Base-by-base conservation (phyloP, 2,888 invertebrate species). In the Agriopis leucophaearia region DNA sequence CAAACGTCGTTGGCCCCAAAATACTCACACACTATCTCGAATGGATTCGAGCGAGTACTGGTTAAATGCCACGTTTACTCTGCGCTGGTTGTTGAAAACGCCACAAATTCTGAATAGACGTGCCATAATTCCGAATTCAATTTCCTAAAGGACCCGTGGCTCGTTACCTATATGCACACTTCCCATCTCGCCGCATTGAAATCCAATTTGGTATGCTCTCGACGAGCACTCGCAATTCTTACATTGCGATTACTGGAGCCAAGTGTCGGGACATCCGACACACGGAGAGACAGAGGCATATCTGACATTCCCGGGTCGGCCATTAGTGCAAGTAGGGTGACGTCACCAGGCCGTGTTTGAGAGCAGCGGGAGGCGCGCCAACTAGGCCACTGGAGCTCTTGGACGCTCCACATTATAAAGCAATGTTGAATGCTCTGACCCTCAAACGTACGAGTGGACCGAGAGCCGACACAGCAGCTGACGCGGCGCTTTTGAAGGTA, bases 311-410 rank as follows among this genome's bases (percentile, higher is more conserved):
- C 65, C 70, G 74, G 76, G 69, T 78, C 76, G 78, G 78, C 87
- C 86, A 87, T 85, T 87, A 87, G 86, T 81, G 81, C 82, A 81
- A 84, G 83, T 80, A 82, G 76, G 75, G 80, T 86, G 86, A 85
- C 85, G 86, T 87, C 86, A 85, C 81, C 57, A 70, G 65, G 70
- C 74, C 84, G 83, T 84, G 82, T 81, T 83, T 79, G 80, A 84
- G 84, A 78, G 83, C 78, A 47, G 80, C 70, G 77, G 71, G 75
- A 73, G 59, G 61, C 78, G 81, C 80, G 89, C 89, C 89, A 89
- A 89, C 86, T 88, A 85, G 87, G 88, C 85, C 88, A 88, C 83
- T 85, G 84, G 84, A 78, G 77, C 84, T 75, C 73, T 73, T 74
- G 55, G 69, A 61, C 55, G 64, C 51, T 64, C 55, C 64, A 69